Evolutionary conservation across 2,888 invertebrate species (phyloP).

Genomic region (Tenthredo distinguenda): DNA sequence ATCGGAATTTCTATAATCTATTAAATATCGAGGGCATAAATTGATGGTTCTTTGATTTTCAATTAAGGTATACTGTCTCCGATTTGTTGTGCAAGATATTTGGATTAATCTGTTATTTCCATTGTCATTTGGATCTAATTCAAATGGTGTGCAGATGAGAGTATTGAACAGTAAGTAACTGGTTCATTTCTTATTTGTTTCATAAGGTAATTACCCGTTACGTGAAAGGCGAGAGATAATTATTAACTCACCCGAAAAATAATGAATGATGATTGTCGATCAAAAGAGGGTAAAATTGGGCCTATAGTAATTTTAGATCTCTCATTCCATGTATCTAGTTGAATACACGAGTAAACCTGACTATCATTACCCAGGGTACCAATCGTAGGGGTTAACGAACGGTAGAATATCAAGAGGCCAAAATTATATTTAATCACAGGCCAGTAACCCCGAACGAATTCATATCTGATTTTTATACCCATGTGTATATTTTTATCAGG

Average conservation of each 20-base stretch:
- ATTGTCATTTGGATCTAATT: background rate
- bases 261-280: slow-evolving; percentile 33
- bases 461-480: background rate
- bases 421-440: slow-evolving; percentile 40
- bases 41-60: background rate
- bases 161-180: background rate
- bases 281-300: slow-evolving; percentile 19
- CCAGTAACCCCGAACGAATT: slow-evolving; percentile 23
- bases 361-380: slow-evolving; percentile 18
- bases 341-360: slow-evolving; percentile 26
- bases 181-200: background rate
- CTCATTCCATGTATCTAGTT: background rate
- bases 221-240: slow-evolving; percentile 6
- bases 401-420: slow-evolving; percentile 17
- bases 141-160: background rate
- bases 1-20: background rate
- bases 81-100: background rate
- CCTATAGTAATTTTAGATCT: slow-evolving; percentile 19
- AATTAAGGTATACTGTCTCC: background rate
- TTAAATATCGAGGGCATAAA: background rate
- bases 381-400: slow-evolving; percentile 43
- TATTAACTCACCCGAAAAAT: background rate
- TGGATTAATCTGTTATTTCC: background rate
- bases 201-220: background rate
- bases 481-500: background rate